Evolutionary conservation across 2,888 invertebrate genomes (phyloP), one percentile per base, ranked within the genome.

Genomic region (Phortica okadai): DNA sequence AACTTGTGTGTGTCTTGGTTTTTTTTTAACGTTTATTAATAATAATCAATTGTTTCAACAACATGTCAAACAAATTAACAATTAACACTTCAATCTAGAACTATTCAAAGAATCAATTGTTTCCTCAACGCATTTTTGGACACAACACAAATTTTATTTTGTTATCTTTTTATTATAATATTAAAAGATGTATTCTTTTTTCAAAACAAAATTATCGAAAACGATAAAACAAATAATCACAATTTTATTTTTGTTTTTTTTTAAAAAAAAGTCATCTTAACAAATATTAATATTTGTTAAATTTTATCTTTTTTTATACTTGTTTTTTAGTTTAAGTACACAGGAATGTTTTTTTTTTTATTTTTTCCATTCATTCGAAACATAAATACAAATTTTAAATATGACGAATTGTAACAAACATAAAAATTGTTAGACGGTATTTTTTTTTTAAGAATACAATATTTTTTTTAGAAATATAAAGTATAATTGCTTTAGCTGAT

Each of bases 11-110:
- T 77, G 74, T 73, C 6, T 69, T 45, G 44, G 50, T 74, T 25
- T 56, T 54, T 66, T 41, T 73, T 74, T 33, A 6, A 67, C 73
- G 66, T 70, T 81, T 76, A 78, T 78, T 75, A 69, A 59, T 73
- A 42, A 45, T 41, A 45, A 54, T 73, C 56, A 62, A 72, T 54
- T 76, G 73, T 74, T 25, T 69, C 16, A 72, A 72, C 70, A 56
- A 72, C 33, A 72, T n/a, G 10, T 25, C 54, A 70, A 72, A 72
- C 54, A 72, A 72, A 33, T 25, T 72, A 72, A 72, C 70, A 72
- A 72, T 72, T 72, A 72, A 72, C 70, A 72, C 54, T 72, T 56
- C 54, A 56, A 72, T 14, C 33, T 72, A 72, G 14, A 72, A 72
- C 33, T 33, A 33, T 33, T 67, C 1, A 56, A 25, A 21, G 2